Evolutionary conservation across 1,140 invertebrate species (phyloP).

Genomic region (Mactra quadrangularis): DNA sequence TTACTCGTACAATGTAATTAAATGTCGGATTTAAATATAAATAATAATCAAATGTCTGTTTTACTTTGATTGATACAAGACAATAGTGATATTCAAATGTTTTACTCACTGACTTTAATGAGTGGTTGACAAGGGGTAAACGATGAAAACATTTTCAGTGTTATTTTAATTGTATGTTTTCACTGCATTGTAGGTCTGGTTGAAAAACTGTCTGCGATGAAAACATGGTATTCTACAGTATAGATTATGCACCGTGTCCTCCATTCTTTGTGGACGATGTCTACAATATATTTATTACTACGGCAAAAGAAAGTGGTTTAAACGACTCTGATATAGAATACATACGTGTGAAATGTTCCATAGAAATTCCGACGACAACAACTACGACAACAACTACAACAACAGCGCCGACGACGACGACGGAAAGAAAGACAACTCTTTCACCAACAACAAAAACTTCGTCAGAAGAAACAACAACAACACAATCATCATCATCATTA

Average conservation of each 20-base stretch:
- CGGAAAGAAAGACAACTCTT: neutral
- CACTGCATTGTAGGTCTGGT: no score
- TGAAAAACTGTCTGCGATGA: no score
- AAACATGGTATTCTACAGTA: no score
- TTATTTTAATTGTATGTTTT: no score
- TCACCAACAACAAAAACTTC: neutral
- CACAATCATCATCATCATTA: neutral
- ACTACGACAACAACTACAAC: slow-evolving; percentile 8
- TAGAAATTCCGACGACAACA: slow-evolving; percentile 30
- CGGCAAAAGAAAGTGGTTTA: neutral
- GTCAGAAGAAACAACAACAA: neutral
- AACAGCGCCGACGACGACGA: neutral
- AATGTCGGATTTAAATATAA: no score
- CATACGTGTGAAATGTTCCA: slow-evolving; percentile 14
- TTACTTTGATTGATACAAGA: no score
- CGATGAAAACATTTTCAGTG: no score
- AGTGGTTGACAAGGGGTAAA: no score
- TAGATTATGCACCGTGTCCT: slow-evolving; percentile 39
- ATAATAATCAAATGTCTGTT: no score
- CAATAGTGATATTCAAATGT: no score
- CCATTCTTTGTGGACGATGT: slow-evolving; percentile 40
- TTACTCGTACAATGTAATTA: no score
- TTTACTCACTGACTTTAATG: no score
- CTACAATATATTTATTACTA: slow-evolving; percentile 16
- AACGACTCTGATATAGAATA: neutral